A percentile compares a stretch with the other conserved stretches of the same genome.
Evolutionary conservation across 2,888 invertebrate species (phyloP).

Genomic region (Horisme vitalbata): DNA sequence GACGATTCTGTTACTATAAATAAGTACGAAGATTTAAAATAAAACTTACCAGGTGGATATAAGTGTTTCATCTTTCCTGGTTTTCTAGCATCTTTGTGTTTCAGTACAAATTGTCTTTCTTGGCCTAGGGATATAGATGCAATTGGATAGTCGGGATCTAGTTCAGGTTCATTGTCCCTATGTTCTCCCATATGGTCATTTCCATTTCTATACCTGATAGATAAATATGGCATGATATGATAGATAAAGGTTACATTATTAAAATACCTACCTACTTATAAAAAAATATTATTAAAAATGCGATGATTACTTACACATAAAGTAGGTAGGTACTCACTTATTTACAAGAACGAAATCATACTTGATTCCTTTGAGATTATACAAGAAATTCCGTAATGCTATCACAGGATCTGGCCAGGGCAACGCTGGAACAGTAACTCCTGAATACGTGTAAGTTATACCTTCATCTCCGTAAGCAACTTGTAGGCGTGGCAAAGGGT

Average conservation of each 20-base stretch:
- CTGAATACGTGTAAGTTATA: constrained; percentile 86
- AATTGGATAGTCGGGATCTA: constrained; percentile 84
- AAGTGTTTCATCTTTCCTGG: constrained; percentile 66
- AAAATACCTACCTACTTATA: background rate
- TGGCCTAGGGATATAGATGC: constrained; percentile 87
- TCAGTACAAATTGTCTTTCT: constrained; percentile 84
- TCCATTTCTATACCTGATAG: constrained; percentile 86
- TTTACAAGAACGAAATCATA: constrained; percentile 87
- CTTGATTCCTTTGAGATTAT: constrained; percentile 72
- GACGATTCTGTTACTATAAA: constrained; percentile 79
- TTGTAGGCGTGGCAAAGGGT: constrained; percentile 86
- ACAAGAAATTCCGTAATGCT: constrained; percentile 76
- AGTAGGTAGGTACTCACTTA: no score
- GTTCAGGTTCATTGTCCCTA: constrained; percentile 86
- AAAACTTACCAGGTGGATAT: constrained; percentile 71
- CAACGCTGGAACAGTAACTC: constrained; percentile 83
- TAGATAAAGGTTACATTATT: background rate
- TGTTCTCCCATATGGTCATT: constrained; percentile 88
- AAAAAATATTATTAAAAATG: no score
- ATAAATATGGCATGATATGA: background rate
- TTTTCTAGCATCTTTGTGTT: constrained; percentile 82
- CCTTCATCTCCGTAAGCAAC: constrained; percentile 86
- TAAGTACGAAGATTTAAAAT: constrained; percentile 80
- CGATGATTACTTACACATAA: no score
- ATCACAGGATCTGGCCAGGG: constrained; percentile 83